Evolutionary conservation across 2,797 vertebrate species (phyloP).

Genomic region (Rousettus madagascariensis): DNA sequence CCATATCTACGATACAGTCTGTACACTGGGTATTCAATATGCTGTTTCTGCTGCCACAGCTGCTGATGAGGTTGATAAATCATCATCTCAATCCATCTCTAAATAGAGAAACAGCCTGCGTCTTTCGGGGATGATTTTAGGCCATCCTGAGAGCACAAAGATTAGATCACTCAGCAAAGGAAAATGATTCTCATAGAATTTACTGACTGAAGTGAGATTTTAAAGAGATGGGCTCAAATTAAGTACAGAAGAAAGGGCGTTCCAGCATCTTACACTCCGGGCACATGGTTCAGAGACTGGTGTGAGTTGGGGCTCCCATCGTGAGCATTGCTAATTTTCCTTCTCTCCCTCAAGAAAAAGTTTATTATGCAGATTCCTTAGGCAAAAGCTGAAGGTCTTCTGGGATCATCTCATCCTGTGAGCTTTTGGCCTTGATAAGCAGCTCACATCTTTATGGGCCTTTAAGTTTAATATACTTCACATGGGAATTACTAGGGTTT

Average conservation of each 20-base stretch:
- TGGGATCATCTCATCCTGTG: not conserved
- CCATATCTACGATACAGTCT: not conserved
- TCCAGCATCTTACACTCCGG: not conserved
- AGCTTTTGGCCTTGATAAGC: constrained; percentile 18
- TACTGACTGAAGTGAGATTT: constrained; percentile 28
- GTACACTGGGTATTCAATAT: not conserved
- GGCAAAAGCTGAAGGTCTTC: not conserved
- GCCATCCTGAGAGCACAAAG: constrained; percentile 40
- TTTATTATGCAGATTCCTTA: not conserved
- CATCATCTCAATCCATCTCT: constrained; percentile 40
- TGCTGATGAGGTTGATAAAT: constrained; percentile 53
- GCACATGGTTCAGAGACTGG: not conserved
- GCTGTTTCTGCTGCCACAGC: not conserved
- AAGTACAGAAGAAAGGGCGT: not conserved
- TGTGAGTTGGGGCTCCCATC: not conserved
- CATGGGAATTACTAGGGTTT: not conserved
- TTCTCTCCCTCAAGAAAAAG: not conserved
- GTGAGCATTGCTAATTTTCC: not conserved
- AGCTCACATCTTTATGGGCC: not conserved
- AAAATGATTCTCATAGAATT: constrained; percentile 50
- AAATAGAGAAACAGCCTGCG: constrained; percentile 29
- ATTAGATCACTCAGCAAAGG: constrained; percentile 52
- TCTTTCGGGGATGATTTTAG: constrained; percentile 56
- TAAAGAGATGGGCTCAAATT: constrained; percentile 21
- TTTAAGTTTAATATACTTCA: not conserved